phyloP scores from a whole-genome alignment of 1,140 invertebrate genomes.

The Tetramorium simillimum region DNA sequence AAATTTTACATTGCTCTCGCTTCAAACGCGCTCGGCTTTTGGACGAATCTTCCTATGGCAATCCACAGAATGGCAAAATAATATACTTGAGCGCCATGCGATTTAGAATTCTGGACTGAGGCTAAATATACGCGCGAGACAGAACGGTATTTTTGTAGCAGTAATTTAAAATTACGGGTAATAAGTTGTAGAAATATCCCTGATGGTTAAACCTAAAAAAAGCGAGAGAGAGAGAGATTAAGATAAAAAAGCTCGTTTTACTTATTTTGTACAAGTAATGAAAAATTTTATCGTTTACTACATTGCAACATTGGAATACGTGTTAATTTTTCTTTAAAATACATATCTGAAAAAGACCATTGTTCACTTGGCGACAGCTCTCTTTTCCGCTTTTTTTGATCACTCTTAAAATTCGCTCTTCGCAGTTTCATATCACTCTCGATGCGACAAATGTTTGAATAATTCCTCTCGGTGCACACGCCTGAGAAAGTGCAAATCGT shows the following conservation, averaged over 20 bases:
- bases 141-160: not conserved
- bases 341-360: not conserved
- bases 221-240: not conserved
- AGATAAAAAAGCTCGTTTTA: not conserved
- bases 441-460: slow-evolving; percentile 43
- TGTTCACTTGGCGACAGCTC: not conserved
- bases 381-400: not conserved
- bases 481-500: slow-evolving; percentile 9
- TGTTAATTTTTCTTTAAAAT: not conserved
- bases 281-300: not conserved
- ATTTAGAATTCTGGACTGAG: slow-evolving; percentile 35
- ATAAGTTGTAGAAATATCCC: not conserved
- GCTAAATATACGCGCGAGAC: not conserved
- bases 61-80: slow-evolving; percentile 46
- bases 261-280: not conserved
- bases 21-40: slow-evolving; percentile 50
- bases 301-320: not conserved
- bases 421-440: not conserved
- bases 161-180: slow-evolving; percentile 1
- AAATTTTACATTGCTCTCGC: slow-evolving; percentile 57
- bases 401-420: not conserved
- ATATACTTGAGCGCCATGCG: slow-evolving; percentile 24
- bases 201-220: not conserved
- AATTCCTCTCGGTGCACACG: slow-evolving; percentile 9
- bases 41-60: slow-evolving; percentile 34